Evolutionary conservation across 2,797 vertebrate genomes (phyloP), one percentile per base, ranked within the genome.

Genomic region (Eulemur coronatus): DNA sequence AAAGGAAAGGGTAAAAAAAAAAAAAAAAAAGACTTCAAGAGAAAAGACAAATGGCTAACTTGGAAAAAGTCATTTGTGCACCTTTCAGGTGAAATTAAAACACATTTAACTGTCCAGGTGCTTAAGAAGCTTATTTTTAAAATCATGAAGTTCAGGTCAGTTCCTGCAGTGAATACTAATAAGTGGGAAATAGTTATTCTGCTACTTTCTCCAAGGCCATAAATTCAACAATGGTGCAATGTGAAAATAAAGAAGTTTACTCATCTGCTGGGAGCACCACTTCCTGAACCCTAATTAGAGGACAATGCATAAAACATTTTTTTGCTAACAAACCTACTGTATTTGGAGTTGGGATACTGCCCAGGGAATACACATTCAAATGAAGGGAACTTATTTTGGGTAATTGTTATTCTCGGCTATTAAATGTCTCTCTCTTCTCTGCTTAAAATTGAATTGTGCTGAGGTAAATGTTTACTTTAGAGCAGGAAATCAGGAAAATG

Each of bases 121-220:
- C 69, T 92, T 97, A 75, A 81, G 59, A 59, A 96, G n/a, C 15
- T 85, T 84, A 87, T 84, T 94, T 95, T 92, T 80, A 52, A 96
- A 93, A 96, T 81, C 63, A 69, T 35, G 55, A 96, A 35, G 50
- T 92, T 90, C 59, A 73, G 41, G 69, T 90, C 61, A 81, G 78
- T 91, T 78, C 41, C 78, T 73, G 46, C 57, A 67, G 73, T 91
- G 94, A 96, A 90, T 85, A 81, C 28, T 78, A 94, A 87, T 52
- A 92, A 75, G 46, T 33, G 48, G 78, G 63, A 63, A 96, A 52
- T 73, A 63, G 18, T 81, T 92, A 76, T 88, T 85, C 57, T 94
- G 73, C 48, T 67, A 75, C 55, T 94, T 73, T 92, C 81, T 82
- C 69, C 48, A 72, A 65, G 1, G 48, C 63, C 50, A 94, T 94